Conservation (phyloP, 2,797 vertebrate genomes). For the Sylvilagus floridanus region DNA sequence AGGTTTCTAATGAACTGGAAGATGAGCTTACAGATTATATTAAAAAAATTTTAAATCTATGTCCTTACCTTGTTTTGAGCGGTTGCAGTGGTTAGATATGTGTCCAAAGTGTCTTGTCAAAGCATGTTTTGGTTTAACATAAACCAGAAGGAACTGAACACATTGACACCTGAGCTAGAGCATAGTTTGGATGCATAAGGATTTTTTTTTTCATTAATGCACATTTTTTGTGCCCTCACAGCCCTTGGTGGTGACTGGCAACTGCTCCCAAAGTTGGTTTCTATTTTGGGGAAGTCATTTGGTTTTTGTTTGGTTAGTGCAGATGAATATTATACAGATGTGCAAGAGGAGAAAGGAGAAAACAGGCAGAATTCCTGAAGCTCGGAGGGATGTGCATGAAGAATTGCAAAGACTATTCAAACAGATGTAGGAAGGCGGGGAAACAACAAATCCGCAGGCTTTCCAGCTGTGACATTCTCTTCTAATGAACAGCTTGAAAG, state of each 20-base stretch:
- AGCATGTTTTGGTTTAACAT: not conserved
- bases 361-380: slow-evolving; percentile 56
- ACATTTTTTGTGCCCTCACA: slow-evolving; percentile 11
- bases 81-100: not conserved
- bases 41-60: slow-evolving; percentile 27
- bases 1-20: slow-evolving; percentile 31
- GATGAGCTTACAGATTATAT: slow-evolving; percentile 26
- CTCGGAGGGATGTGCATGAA: not conserved
- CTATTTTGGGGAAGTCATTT: slow-evolving; percentile 61
- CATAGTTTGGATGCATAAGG: not conserved
- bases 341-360: not conserved
- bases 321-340: slow-evolving; percentile 45
- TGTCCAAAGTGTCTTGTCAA: slow-evolving; percentile 17
- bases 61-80: slow-evolving; percentile 42
- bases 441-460: slow-evolving; percentile 12
- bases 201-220: slow-evolving; percentile 9
- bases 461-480: slow-evolving; percentile 63
- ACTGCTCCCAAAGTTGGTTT: slow-evolving; percentile 60
- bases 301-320: slow-evolving; percentile 57
- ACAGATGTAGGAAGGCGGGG: not conserved
- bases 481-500: slow-evolving; percentile 74
- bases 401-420: slow-evolving; percentile 49
- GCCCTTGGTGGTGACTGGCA: slow-evolving; percentile 14
- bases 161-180: not conserved
- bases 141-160: not conserved